A percentile compares a stretch with the other conserved stretches of the same genome.
Evolutionary conservation across 2,888 invertebrate genomes (phyloP).

Genomic region (Microctonus aethiopoides): DNA sequence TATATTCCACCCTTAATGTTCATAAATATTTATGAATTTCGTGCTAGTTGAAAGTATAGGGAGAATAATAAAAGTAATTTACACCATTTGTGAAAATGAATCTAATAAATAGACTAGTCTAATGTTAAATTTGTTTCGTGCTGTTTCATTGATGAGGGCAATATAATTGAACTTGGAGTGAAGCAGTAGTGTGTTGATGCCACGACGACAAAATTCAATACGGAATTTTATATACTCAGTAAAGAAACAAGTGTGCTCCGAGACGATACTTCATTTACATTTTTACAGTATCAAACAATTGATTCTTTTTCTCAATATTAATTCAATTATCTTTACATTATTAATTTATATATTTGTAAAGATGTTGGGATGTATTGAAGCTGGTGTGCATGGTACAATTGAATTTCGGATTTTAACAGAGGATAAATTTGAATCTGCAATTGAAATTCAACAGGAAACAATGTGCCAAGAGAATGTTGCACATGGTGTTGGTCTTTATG

Average conservation of each 20-base stretch:
- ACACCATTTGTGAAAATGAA: neutral
- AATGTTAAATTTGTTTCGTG: neutral
- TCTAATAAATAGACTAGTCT: neutral
- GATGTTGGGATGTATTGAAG: constrained; percentile 38
- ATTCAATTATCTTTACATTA: neutral
- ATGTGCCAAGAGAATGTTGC: constrained; percentile 55
- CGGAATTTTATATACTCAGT: neutral
- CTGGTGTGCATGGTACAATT: constrained; percentile 43
- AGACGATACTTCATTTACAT: neutral
- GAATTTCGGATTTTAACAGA: constrained; percentile 47
- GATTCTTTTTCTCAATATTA: neutral
- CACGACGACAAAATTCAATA: neutral
- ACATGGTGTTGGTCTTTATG: constrained; percentile 54
- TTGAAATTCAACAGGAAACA: constrained; percentile 48
- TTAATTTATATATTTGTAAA: neutral
- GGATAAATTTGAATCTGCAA: constrained; percentile 49
- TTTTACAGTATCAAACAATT: neutral
- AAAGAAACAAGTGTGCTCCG: neutral
- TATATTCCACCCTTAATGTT: neutral
- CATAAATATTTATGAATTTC: neutral
- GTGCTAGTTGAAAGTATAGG: neutral
- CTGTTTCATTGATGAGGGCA: neutral
- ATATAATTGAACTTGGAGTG: neutral
- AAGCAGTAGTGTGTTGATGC: neutral
- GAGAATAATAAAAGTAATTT: neutral